Percentiles rank a stretch among this genome's conserved stretches.
These are phyloP conservation scores for Acomys russatus DNA, from an alignment of 2,797 vertebrate species.

Conservation along the genomic window DNA sequence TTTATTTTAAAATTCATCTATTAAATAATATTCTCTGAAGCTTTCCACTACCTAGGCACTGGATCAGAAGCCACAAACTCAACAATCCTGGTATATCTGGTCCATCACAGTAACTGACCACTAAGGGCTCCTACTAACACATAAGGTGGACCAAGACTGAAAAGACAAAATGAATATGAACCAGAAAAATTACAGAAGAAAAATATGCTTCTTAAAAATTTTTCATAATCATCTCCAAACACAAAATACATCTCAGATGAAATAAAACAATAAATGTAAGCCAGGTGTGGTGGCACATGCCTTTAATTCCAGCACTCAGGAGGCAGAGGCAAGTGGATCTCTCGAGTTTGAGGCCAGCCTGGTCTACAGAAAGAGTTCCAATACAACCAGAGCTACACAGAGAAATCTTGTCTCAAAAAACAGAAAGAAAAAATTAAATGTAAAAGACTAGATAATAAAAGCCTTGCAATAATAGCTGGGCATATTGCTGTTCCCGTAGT, in stretches of 20 bases:
- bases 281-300: neutral
- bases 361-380: too few relatives aligned
- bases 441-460: constrained; percentile 28
- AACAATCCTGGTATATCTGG: neutral
- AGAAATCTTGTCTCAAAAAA: neutral
- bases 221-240: constrained; percentile 2
- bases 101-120: neutral
- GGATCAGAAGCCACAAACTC: constrained; percentile 30
- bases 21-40: constrained; percentile 42
- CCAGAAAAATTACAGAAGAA: constrained; percentile 38
- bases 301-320: neutral
- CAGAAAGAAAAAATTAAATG: constrained; percentile 24
- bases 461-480: constrained; percentile 5
- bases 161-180: constrained; percentile 30
- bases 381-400: too few relatives aligned
- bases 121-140: neutral
- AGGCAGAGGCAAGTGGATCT: neutral
- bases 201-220: neutral
- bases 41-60: constrained; percentile 9
- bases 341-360: too few relatives aligned
- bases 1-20: constrained; percentile 24
- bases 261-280: constrained; percentile 53
- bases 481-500: neutral
- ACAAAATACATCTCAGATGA: constrained; percentile 45
- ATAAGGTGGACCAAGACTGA: constrained; percentile 14